Conservation (phyloP, 2,888 invertebrate genomes). For the Rotaria socialis region DNA sequence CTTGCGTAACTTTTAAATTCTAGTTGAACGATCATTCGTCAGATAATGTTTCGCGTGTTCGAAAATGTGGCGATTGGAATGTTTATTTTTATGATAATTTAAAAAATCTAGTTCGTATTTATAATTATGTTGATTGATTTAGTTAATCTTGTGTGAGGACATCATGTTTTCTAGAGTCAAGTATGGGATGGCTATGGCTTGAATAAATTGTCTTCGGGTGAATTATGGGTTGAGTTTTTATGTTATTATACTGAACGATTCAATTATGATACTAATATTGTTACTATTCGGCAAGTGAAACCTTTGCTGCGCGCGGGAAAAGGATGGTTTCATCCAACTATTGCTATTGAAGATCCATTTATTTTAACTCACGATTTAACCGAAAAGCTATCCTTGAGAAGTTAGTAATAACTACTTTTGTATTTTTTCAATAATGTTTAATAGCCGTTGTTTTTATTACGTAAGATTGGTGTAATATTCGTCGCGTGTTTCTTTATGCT, state of each 20-base stretch:
- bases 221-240: constrained; percentile 63
- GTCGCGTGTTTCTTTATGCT: neutral
- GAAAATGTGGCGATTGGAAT: neutral
- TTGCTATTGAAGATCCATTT: constrained; percentile 68
- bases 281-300: constrained; percentile 61
- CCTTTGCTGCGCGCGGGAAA: constrained; percentile 63
- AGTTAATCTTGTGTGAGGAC: neutral
- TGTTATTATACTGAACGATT: constrained; percentile 64
- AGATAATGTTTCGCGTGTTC: neutral
- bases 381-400: constrained; percentile 63
- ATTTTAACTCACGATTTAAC: constrained; percentile 65
- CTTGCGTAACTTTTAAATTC: neutral
- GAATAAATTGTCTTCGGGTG: constrained; percentile 60
- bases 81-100: neutral
- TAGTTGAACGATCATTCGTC: neutral
- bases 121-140: neutral
- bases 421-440: neutral
- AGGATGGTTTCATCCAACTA: constrained; percentile 63
- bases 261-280: constrained; percentile 61
- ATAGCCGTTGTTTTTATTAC: neutral
- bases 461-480: neutral
- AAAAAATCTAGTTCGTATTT: neutral
- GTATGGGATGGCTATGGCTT: constrained; percentile 49
- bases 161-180: neutral
- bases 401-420: constrained; percentile 53